These are phyloP conservation scores for Conger conger DNA, from an alignment of 2,113 vertebrate genomes.

Conservation along the genomic window DNA sequence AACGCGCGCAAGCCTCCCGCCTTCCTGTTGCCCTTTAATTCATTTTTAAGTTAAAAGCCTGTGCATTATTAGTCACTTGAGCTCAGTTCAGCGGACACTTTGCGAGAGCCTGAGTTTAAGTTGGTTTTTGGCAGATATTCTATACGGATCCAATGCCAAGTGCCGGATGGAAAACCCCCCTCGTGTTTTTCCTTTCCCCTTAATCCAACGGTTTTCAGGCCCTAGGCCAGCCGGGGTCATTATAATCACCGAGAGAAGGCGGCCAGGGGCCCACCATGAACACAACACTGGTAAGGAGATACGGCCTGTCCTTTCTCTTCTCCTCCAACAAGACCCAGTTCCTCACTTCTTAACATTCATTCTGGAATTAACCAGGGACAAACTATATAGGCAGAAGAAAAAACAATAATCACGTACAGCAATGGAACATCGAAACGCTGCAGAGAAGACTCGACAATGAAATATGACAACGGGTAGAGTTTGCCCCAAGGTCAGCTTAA, in stretches of 20 bases:
- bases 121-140: conserved; percentile 70
- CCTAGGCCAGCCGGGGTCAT: conserved; percentile 75
- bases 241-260: conserved; percentile 76
- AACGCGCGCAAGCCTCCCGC: conserved; percentile 42
- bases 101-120: conserved; percentile 54
- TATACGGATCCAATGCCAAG: conserved; percentile 72
- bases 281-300: conserved; percentile 36
- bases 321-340: not conserved
- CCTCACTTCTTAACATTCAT: not conserved
- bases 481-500: not conserved
- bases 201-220: conserved; percentile 77
- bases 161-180: conserved; percentile 77
- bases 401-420: not conserved
- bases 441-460: not conserved
- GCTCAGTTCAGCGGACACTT: conserved; percentile 54
- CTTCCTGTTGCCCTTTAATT: conserved; percentile 67
- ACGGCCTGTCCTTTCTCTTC: not conserved
- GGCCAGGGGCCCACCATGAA: conserved; percentile 71
- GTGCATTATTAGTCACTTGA: conserved; percentile 71
- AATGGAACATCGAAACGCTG: not conserved
- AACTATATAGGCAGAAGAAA: not conserved
- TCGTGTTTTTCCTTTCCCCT: conserved; percentile 73
- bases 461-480: not conserved
- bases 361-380: not conserved
- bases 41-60: conserved; percentile 69